Conservation (phyloP, 1,140 invertebrate genomes). For the Alviniconcha marisindica region DNA sequence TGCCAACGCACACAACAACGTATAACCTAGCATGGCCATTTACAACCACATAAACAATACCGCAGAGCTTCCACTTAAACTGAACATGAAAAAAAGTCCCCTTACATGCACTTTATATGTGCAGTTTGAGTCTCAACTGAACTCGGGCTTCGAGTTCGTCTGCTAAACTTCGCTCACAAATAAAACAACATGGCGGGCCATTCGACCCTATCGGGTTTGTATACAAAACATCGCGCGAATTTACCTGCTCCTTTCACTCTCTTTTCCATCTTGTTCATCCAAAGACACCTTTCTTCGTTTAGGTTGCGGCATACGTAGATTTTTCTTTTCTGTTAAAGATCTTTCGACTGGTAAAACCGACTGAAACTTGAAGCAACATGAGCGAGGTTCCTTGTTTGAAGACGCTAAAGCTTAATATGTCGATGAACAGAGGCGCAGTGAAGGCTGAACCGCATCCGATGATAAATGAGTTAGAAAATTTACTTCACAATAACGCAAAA, state of each 20-base stretch:
- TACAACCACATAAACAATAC: neutral
- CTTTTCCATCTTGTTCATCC: conserved; percentile 42
- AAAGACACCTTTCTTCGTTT: conserved; percentile 47
- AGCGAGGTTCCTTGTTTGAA: neutral
- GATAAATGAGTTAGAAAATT: neutral
- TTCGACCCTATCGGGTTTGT: neutral
- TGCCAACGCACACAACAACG: conserved; percentile 40
- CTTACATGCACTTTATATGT: neutral
- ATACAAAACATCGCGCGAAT: neutral
- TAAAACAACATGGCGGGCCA: conserved; percentile 32
- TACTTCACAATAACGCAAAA: neutral
- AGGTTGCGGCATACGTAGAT: conserved; percentile 37
- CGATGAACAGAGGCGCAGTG: neutral
- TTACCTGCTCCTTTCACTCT: conserved; percentile 44
- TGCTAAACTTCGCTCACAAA: conserved; percentile 21
- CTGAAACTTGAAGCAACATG: conserved; percentile 1
- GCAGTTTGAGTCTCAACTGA: neutral
- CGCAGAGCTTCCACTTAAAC: neutral
- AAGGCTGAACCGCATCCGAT: neutral
- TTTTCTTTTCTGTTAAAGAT: neutral
- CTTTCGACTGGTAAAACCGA: neutral
- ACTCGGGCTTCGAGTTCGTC: too few relatives aligned
- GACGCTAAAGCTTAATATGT: too few relatives aligned
- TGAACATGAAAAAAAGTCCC: neutral
- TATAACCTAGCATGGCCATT: neutral